Conservation (phyloP, 2,113 vertebrate genomes). For the Petromus typicus region DNA sequence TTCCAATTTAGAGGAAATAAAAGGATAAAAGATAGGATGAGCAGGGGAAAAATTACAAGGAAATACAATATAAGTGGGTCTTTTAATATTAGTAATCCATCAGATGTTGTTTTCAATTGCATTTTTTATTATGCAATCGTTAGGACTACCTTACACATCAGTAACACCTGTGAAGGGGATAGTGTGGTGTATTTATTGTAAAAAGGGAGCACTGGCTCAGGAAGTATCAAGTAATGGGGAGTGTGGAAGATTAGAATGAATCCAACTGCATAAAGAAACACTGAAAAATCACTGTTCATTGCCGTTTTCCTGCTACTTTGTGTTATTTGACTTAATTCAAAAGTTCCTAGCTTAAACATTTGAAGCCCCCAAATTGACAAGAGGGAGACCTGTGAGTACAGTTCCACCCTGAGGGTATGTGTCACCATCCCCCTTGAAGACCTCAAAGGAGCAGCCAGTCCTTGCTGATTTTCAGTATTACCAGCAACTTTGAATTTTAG, state of each 20-base stretch:
- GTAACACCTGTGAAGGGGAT: neutral
- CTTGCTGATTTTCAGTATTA: neutral
- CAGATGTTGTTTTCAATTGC: conserved; percentile 17
- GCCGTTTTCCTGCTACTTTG: neutral
- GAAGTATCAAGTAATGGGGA: neutral
- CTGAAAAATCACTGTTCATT: neutral
- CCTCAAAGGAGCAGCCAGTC: neutral
- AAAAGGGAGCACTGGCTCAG: neutral
- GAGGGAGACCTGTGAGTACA: neutral
- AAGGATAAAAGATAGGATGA: neutral
- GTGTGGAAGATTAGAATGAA: conserved; percentile 5
- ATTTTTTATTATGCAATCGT: conserved; percentile 35
- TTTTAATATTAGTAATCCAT: conserved; percentile 31
- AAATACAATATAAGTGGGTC: conserved; percentile 28
- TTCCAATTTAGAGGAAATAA: conserved; percentile 63
- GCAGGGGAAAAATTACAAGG: neutral
- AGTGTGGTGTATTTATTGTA: conserved; percentile 28
- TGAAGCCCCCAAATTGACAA: neutral
- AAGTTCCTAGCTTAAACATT: conserved; percentile 24
- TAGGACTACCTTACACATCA: conserved; percentile 8
- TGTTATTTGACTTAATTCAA: conserved; percentile 37
- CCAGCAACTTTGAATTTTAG: conserved; percentile 10
- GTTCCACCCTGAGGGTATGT: neutral
- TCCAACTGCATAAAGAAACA: conserved; percentile 29
- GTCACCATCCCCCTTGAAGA: neutral